These are phyloP conservation scores for Notarius lentiginosus DNA, from an alignment of 2,113 vertebrate species.

Conservation along the genomic window DNA sequence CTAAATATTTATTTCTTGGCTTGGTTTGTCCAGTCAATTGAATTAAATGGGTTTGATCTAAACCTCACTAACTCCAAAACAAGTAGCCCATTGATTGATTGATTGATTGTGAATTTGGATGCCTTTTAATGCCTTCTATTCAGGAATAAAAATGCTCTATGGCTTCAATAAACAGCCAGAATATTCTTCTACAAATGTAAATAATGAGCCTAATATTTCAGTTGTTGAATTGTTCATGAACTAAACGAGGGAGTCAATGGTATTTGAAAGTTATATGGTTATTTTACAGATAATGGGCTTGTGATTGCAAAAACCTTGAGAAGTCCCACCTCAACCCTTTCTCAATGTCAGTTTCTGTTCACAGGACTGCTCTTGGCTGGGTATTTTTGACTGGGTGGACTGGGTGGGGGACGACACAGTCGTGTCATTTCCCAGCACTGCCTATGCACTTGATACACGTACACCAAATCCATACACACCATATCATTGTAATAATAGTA, in stretches of 20 bases:
- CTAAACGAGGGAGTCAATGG: neutral
- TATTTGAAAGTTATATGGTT: neutral
- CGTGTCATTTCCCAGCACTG: neutral
- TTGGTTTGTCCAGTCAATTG: neutral
- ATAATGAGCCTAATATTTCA: neutral
- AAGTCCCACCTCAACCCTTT: neutral
- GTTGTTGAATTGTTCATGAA: neutral
- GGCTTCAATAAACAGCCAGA: neutral
- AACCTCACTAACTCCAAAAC: neutral
- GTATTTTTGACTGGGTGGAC: neutral
- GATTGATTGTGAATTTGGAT: no score
- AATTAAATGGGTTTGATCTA: neutral
- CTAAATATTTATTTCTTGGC: neutral
- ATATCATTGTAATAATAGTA: neutral
- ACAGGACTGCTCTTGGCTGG: neutral
- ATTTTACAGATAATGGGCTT: neutral
- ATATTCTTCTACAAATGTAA: neutral
- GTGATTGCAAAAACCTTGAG: neutral
- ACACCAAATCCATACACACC: neutral
- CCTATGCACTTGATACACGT: neutral
- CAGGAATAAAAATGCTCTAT: neutral
- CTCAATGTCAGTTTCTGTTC: neutral
- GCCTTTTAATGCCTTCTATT: neutral
- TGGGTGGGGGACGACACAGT: neutral
- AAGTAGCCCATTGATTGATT: neutral